Evolutionary conservation across 2,797 vertebrate genomes (phyloP).

Genomic region (Xyrichtys novacula): DNA sequence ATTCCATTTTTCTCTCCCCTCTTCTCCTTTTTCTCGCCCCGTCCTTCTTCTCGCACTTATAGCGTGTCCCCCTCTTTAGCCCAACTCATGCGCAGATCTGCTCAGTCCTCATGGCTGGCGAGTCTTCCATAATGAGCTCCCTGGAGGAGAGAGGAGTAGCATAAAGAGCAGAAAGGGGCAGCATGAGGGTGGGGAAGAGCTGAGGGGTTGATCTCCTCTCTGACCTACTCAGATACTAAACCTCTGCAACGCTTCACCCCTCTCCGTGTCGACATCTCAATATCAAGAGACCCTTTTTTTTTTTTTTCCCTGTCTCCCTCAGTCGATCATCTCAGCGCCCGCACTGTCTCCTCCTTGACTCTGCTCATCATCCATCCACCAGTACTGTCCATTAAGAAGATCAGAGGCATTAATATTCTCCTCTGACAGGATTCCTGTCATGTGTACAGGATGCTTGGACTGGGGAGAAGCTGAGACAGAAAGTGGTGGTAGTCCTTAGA

Average conservation of each 20-base stretch:
- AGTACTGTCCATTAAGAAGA: constrained; percentile 75
- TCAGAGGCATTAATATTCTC: constrained; percentile 65
- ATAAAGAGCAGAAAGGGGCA: constrained; percentile 41
- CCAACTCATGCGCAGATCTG: constrained; percentile 39
- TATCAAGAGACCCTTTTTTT: no score
- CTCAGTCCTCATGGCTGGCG: constrained; percentile 52
- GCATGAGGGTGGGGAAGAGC: constrained; percentile 29
- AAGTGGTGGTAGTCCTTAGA: constrained; percentile 29
- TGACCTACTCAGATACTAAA: constrained; percentile 52
- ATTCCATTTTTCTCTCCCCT: constrained; percentile 9
- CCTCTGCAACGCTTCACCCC: constrained; percentile 22
- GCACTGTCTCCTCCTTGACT: constrained; percentile 1
- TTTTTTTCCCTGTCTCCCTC: constrained; percentile 10
- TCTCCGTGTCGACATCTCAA: background rate
- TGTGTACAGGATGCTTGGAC: constrained; percentile 36
- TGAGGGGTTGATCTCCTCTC: constrained; percentile 45
- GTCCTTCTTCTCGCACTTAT: constrained; percentile 23
- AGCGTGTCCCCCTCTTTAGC: constrained; percentile 51
- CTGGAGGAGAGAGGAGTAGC: constrained; percentile 63
- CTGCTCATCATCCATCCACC: constrained; percentile 54
- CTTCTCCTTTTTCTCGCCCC: constrained; percentile 16
- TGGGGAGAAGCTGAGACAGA: constrained; percentile 17
- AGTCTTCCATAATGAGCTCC: constrained; percentile 79
- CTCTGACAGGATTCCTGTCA: constrained; percentile 54
- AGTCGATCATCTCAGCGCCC: constrained; percentile 4